These are phyloP conservation scores for Brachystomella parvula DNA, from an alignment of 1,140 invertebrate genomes.

Conservation along the genomic window DNA sequence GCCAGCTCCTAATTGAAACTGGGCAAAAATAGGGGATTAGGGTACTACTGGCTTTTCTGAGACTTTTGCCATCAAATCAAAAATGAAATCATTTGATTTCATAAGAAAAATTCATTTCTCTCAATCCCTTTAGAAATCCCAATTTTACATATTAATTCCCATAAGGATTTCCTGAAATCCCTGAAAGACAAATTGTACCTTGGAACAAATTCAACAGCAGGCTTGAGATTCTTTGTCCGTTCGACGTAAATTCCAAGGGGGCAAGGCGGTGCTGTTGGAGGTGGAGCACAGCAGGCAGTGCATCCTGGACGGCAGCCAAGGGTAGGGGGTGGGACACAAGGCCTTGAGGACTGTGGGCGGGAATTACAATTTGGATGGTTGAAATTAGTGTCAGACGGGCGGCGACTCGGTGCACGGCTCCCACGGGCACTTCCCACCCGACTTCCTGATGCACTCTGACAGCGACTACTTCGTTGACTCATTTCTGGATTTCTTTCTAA, in stretches of 20 bases:
- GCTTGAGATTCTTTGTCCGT: conserved; percentile 3
- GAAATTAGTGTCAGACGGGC: neutral
- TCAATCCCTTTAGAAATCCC: too few relatives aligned
- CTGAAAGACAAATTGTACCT: neutral
- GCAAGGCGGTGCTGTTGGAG: conserved; percentile 4
- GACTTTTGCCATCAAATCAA: too few relatives aligned
- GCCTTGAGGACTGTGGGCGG: too few relatives aligned
- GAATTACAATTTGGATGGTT: neutral
- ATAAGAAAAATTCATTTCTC: too few relatives aligned
- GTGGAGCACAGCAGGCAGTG: neutral
- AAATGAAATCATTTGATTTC: too few relatives aligned
- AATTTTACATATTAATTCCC: too few relatives aligned
- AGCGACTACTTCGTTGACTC: neutral
- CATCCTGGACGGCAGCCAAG: neutral
- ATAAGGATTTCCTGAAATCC: too few relatives aligned
- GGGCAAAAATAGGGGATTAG: too few relatives aligned
- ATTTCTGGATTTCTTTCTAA: neutral
- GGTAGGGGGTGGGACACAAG: neutral
- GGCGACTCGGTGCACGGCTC: neutral
- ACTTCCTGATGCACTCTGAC: neutral
- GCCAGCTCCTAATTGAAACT: too few relatives aligned
- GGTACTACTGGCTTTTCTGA: too few relatives aligned
- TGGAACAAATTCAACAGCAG: neutral
- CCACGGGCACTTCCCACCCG: too few relatives aligned
- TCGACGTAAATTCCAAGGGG: conserved; percentile 26